Base-by-base conservation (phyloP, 2,113 vertebrate genomes). In the Dendropsophus ebraccatus region DNA sequence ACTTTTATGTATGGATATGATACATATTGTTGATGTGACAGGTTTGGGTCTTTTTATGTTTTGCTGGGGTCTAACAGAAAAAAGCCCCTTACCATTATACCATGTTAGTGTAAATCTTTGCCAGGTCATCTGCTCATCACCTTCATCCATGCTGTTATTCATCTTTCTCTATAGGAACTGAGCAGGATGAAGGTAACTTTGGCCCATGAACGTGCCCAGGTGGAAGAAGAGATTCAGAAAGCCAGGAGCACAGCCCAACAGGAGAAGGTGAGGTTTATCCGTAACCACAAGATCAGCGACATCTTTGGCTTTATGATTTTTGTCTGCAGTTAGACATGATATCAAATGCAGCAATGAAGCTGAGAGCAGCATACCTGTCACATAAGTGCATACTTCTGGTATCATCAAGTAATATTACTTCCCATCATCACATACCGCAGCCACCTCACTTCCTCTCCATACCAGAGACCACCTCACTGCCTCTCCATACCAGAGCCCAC, bases 181-280 rank as follows among this genome's bases (percentile, higher is more conserved):
- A 96, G 94, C 90, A 92, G 90, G n/a, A 89, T 88, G 49, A 98
- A 95, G 93, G 92, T 96, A 1, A 89, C 88, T 0, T 90, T 92
- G 0, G 90, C 97, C 74, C 88, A 88, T 0, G 95, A 97, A 87
- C 92, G 96, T 21, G 90, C 93, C 52, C 95, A 93, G 60, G 95
- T 96, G 0, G 96, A 97, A 79, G 96, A 97, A 88, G 96, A 98
- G 81, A 89, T 98, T 50, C 88, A 94, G 2, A 95, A 95, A 89
- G 93, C 91, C 7, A 93, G 93, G 78, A 92, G 85, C 85, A 96
- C 96, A 87, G 91, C 92, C 2, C 95, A 95, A 5, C 54, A 96
- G 92, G 96, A 99, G 89, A 95, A 97, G 96, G 97, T 99, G 82
- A 90, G 92, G n/a, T 14, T 74, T 50, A 82, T 32, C 54, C 17